phyloP scores from a whole-genome alignment of 2,797 vertebrate species.

The Buceros bicornis region DNA sequence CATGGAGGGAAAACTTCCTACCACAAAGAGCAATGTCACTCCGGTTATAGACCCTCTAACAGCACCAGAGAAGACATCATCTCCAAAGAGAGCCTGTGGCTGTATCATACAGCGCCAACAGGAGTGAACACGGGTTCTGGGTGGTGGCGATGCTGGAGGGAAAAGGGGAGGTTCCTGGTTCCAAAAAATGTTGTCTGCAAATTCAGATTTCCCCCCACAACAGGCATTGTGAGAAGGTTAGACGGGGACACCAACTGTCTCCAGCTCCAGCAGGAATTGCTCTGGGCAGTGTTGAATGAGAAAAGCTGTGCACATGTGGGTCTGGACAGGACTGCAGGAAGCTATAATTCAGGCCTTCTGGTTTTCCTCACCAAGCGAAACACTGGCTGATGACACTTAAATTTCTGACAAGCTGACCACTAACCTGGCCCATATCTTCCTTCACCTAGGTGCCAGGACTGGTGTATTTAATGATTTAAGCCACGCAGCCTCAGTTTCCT shows the following conservation, averaged over 20 bases:
- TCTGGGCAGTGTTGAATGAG: slow-evolving; percentile 40
- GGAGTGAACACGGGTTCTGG: neutral
- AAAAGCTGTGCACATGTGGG: neutral
- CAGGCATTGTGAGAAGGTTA: neutral
- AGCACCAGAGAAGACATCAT: neutral
- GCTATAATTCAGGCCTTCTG: slow-evolving; percentile 17
- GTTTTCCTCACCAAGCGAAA: slow-evolving; percentile 25
- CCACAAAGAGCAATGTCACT: neutral
- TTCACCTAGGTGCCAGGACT: neutral
- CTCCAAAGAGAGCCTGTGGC: neutral
- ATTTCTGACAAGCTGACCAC: neutral
- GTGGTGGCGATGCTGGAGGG: neutral
- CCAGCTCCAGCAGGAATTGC: neutral
- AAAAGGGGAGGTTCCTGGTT: neutral
- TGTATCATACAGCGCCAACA: neutral
- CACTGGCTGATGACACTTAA: neutral
- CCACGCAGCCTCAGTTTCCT: neutral
- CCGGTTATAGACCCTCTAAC: neutral
- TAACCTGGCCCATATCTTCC: neutral
- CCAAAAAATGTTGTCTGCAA: neutral
- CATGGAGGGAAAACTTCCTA: neutral
- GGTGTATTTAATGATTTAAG: neutral
- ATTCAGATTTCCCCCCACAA: neutral
- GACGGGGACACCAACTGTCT: slow-evolving; percentile 27
- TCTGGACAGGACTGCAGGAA: neutral